Evolutionary conservation across 2,797 vertebrate species (phyloP), one percentile per base, ranked within the genome.

Genomic region (Lates japonicus): DNA sequence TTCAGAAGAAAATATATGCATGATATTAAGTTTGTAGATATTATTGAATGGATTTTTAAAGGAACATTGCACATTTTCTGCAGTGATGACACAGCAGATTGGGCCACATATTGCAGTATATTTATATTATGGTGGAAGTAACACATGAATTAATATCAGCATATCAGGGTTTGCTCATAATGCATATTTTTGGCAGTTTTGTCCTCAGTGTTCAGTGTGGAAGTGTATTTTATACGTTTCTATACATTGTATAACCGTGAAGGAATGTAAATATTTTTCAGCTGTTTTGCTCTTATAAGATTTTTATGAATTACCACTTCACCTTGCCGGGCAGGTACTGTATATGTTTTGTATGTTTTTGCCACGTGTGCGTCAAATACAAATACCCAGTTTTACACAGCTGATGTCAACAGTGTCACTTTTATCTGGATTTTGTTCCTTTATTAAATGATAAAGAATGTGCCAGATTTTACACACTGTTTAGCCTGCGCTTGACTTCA

Each of bases 241-340:
- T 72, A 78, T 83, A 70, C 70, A 83, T 82, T 81, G 61, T 88
- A 72, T 82, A 86, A 88, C 81, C 58, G 41, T 77, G 29, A 89
- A 84, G 85, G 88, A 88, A 78, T 93, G 92, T 94, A 93, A 87
- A 93, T 94, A 91, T 91, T 76, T 78, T 67, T 84, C 62, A 74
- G 70, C 67, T 57, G 64, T 82, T 85, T 70, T 75, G 19, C 55
- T 66, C 10, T 39, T 63, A 65, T 82, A 70, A 81, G 79, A 89
- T 87, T 90, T 63, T 71, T 88, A 83, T 73, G 59, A 89, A 85
- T 87, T 81, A 85, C 87, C 90, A 93, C 86, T 90, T 87, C 76
- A 89, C 86, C 22, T 76, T 81, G 60, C 54, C 69, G 67, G 83
- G 84, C 69, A 69, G 83, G 84, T 92, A 81, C 87, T 89, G 74